Evolutionary conservation across 2,797 vertebrate genomes (phyloP).

Genomic region (Darevskia nairensis): DNA sequence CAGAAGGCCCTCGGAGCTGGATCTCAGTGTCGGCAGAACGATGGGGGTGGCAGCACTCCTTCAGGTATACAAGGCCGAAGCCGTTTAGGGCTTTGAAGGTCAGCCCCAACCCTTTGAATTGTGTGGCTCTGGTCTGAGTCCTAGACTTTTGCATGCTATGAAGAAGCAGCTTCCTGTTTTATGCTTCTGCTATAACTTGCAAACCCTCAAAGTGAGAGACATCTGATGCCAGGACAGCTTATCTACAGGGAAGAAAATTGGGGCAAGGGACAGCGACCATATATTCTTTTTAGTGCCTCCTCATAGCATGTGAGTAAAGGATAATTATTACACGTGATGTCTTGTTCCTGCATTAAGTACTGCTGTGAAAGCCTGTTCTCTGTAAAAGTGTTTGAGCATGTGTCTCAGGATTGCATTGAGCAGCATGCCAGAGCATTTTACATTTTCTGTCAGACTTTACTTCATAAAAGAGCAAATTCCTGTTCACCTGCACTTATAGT

Average conservation of each 20-base stretch:
- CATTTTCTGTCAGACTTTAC: neutral
- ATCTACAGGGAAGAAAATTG: neutral
- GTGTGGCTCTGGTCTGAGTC: too few relatives aligned
- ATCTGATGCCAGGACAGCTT: neutral
- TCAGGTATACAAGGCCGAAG: too few relatives aligned
- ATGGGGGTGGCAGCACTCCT: too few relatives aligned
- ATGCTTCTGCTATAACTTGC: neutral
- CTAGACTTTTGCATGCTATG: neutral
- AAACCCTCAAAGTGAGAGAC: too few relatives aligned
- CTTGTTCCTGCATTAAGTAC: too few relatives aligned
- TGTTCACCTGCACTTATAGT: neutral
- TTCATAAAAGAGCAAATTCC: neutral
- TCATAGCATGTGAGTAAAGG: neutral
- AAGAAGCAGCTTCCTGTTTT: neutral
- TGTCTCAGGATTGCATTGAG: neutral
- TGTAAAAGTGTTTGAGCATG: neutral
- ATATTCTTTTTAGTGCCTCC: neutral
- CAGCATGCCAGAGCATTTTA: neutral
- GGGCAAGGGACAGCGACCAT: too few relatives aligned
- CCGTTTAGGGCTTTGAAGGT: too few relatives aligned
- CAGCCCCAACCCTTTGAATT: too few relatives aligned
- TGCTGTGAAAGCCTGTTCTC: neutral
- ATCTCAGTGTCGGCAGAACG: too few relatives aligned
- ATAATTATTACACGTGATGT: too few relatives aligned
- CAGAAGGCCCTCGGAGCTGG: too few relatives aligned